Conservation (phyloP, 1,140 invertebrate species). For the Macrobrachium rosenbergii region DNA sequence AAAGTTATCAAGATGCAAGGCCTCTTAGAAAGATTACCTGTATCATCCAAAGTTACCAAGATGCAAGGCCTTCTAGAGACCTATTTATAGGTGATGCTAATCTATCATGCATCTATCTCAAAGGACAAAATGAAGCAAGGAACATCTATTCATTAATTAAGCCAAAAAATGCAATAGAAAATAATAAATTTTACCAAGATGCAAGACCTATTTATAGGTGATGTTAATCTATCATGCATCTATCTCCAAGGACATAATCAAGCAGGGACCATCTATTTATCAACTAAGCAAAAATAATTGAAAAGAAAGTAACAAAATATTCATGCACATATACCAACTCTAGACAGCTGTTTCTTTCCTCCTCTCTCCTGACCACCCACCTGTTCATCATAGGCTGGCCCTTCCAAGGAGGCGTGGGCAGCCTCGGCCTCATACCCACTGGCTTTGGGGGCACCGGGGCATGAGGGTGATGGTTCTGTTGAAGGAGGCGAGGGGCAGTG, state of each 20-base stretch:
- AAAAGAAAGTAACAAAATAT: not conserved
- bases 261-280: not conserved
- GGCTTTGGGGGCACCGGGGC: not conserved
- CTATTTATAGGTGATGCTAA: no score
- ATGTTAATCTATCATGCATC: not conserved
- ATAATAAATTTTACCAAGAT: no score
- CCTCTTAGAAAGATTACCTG: no score
- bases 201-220: not conserved
- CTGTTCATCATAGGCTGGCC: slow-evolving; percentile 18
- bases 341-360: not conserved
- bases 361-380: not conserved
- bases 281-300: not conserved
- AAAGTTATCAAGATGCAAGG: no score
- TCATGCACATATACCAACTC: not conserved
- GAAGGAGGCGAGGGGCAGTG: slow-evolving; percentile 24
- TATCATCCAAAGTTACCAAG: no score
- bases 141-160: no score
- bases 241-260: not conserved
- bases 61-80: no score
- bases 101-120: no score
- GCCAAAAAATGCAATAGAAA: no score
- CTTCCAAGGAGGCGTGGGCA: slow-evolving; percentile 16
- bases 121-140: no score
- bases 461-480: slow-evolving; percentile 8
- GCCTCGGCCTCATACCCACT: slow-evolving; percentile 5